Base-by-base conservation (phyloP, 2,113 vertebrate species). In the Malaclemys terrapin region DNA sequence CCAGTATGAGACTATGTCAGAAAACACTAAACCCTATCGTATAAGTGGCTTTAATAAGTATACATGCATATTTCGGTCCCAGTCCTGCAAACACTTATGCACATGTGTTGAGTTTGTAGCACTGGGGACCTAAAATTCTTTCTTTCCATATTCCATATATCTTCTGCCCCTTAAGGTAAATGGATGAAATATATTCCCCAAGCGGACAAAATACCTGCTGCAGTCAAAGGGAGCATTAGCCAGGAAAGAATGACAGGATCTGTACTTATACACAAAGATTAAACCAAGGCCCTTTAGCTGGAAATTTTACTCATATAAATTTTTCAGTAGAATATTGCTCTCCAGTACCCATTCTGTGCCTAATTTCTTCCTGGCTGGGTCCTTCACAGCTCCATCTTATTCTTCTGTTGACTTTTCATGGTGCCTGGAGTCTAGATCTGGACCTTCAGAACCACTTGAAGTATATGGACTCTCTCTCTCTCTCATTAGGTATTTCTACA, bases 91-190 rank as follows among this genome's bases (percentile, higher is more conserved):
- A 91, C 1, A 0, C 87, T 95, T 83, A 96, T 83, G 10, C 2
- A 85, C 45, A 10, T 1, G 0, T 89, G 95, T 45, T 93, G 96
- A 95, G 96, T 96, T 93, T 94, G 94, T 94, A 93, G 95, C 91
- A 89, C 24, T 76, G 88, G 76, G 93, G 93, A 82, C 47, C 14
- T 22, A 72, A 38, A 72, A 72, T 38, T 72, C 65, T 95, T 78
- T 1, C 0, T 1, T 78, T 94, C 87, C 87, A 87, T 9, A 10
- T 92, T 75, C 93, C 92, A 94, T 95, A 94, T 93, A 95, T 95
- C 83, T 90, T 92, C 90, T 89, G 84, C 50, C 53, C 27, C 94
- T 91, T 75, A 79, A 93, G 78, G 29, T 75, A 50, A 3, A 88
- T 79, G 4, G 62, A 75, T 54, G 47, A 57, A 87, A 94, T 89